Base-by-base conservation (phyloP, 2,888 invertebrate genomes). In the Phytoseiulus persimilis region DNA sequence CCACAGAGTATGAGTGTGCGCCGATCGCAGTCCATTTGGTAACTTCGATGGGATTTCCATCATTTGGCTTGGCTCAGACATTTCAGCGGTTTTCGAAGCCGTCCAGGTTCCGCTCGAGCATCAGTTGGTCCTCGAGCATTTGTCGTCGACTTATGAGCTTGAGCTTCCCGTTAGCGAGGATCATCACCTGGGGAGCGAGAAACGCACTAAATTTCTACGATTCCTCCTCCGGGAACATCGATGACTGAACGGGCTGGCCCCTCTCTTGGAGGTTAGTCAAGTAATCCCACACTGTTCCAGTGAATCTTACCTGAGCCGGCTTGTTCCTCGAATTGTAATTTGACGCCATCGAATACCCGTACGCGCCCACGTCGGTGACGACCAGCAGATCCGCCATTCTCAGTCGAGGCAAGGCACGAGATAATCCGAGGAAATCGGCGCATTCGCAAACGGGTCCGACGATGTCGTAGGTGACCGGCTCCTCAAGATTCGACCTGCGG, bases 101-200 rank as follows among this genome's bases (percentile, higher is more conserved):
- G 32, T 87, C 39, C n/a, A 87, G 33, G 87, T 87, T 87, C 28
- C 87, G 32, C 31, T 87, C 87, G 11, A 87, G 32, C 87, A 87
- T 87, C 32, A 87, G 18, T n/a, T 87, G 87, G n/a, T 87, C 87
- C 45, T 87, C 87, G 9, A 87, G 87, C 87, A 87, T 87, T 18
- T 87, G 39, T 23, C 87, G 87, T n/a, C 87, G 87, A 18, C 87
- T 87, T 0, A 87, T 31, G 28, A 87, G 87, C 39, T 87, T 87
- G 2, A 87, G 31, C 23, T 6, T 23, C 28, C 87, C 87, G 9
- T 33, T 87, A 5, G n/a, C 14, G 32, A 87, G 87, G n/a, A 87
- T 45, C 87, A 87, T 87, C n/a, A 87, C 87, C 87, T 87, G n/a
- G 32, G 33, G 65, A 65, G 18, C 65, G 18, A 65, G 14, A 65